A percentile compares a stretch with the other conserved stretches of the same genome.
These are phyloP conservation scores for Conopomorpha cramerella DNA, from an alignment of 1,140 invertebrate genomes.

Conservation along the genomic window DNA sequence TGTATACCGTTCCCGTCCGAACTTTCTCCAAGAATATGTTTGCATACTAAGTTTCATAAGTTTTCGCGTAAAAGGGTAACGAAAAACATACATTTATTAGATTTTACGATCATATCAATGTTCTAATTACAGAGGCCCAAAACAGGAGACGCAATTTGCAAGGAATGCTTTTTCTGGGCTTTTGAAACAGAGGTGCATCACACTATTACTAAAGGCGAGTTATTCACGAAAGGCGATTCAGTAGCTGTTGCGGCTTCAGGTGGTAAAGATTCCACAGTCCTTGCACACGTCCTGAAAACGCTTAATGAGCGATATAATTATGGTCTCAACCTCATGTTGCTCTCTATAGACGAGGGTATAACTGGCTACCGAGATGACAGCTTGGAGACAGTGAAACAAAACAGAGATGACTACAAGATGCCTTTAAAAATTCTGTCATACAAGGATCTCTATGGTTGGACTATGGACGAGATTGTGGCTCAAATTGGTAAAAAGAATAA, in stretches of 20 bases:
- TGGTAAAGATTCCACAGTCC: conserved; percentile 98
- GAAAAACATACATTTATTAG: conserved; percentile 3
- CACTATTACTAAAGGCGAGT: conserved; percentile 83
- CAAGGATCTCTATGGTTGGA: conserved; percentile 99
- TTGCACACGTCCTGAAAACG: conserved; percentile 89
- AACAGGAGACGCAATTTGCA: conserved; percentile 91
- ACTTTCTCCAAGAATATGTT: too few relatives aligned
- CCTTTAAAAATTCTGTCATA: conserved; percentile 97
- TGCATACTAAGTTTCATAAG: too few relatives aligned
- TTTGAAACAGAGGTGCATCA: conserved; percentile 97
- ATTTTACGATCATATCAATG: conserved; percentile 3
- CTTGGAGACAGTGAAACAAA: conserved; percentile 94
- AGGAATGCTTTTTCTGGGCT: conserved; percentile 91
- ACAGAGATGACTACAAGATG: conserved; percentile 90
- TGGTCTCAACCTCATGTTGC: conserved; percentile 85
- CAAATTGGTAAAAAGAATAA: conserved; percentile 97
- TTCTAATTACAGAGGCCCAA: conserved; percentile 74
- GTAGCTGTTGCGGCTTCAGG: conserved; percentile 97
- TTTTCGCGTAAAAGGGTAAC: too few relatives aligned
- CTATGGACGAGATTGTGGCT: conserved; percentile 98
- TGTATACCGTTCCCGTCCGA: too few relatives aligned
- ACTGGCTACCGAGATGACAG: conserved; percentile 98
- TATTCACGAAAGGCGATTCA: conserved; percentile 86
- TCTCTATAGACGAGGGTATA: conserved; percentile 99
- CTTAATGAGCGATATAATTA: conserved; percentile 93